Evolutionary conservation across 2,888 invertebrate species (phyloP).

Genomic region (Mythimna impura): DNA sequence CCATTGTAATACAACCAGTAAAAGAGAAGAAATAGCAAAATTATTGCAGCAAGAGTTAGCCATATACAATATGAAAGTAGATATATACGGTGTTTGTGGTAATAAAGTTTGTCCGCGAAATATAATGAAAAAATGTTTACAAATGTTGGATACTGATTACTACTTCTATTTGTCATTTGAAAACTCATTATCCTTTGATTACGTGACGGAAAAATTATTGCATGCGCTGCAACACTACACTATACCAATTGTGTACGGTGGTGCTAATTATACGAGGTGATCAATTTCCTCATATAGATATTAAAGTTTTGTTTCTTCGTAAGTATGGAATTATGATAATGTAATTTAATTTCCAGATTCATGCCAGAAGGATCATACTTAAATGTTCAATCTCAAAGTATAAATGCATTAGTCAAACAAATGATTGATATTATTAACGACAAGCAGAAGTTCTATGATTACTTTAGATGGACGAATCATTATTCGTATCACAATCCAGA

Average conservation of each 20-base stretch:
- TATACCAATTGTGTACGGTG: conserved; percentile 81
- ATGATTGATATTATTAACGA: conserved; percentile 65
- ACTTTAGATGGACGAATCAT: conserved; percentile 71
- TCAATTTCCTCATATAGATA: not conserved
- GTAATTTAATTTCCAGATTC: conserved; percentile 63
- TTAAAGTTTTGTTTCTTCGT: too few relatives aligned
- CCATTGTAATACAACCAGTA: conserved; percentile 68
- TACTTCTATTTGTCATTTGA: conserved; percentile 82
- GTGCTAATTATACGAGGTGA: conserved; percentile 81
- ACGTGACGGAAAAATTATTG: conserved; percentile 81
- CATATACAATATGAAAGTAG: conserved; percentile 68
- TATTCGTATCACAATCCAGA: conserved; percentile 60
- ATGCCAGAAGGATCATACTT: conserved; percentile 70
- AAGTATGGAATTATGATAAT: not conserved
- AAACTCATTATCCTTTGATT: conserved; percentile 78
- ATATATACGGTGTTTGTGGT: conserved; percentile 77
- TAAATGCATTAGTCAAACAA: conserved; percentile 49
- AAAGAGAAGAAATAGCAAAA: conserved; percentile 64
- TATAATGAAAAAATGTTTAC: conserved; percentile 67
- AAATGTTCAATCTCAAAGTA: conserved; percentile 58
- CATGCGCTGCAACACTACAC: conserved; percentile 73
- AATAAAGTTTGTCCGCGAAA: conserved; percentile 64
- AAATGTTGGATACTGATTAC: conserved; percentile 72
- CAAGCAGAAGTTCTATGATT: conserved; percentile 61
- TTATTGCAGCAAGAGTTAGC: conserved; percentile 63